A percentile compares a stretch with the other conserved stretches of the same genome.
These are phyloP conservation scores for Frankliniella intonsa DNA, from an alignment of 2,888 invertebrate species.

Conservation along the genomic window DNA sequence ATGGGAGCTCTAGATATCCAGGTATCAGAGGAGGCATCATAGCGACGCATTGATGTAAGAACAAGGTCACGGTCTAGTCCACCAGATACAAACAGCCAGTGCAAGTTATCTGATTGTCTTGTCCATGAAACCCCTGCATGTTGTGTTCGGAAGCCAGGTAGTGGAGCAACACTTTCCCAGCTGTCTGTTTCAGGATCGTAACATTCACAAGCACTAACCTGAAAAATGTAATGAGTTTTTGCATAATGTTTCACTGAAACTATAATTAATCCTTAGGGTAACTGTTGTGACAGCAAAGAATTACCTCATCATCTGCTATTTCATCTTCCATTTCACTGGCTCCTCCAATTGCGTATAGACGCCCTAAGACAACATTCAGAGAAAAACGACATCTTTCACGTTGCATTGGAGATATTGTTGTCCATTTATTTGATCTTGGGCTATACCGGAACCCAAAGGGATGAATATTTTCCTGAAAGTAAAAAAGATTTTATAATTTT, in stretches of 20 bases:
- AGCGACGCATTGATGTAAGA: slow-evolving; percentile 49
- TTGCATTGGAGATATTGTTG: slow-evolving; percentile 62
- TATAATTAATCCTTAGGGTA: background rate
- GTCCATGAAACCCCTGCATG: slow-evolving; percentile 53
- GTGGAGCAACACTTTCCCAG: slow-evolving; percentile 56
- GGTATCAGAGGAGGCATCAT: slow-evolving; percentile 50
- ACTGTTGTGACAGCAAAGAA: background rate
- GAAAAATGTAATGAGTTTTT: slow-evolving; percentile 34
- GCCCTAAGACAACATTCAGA: slow-evolving; percentile 53
- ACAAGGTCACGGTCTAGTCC: slow-evolving; percentile 55
- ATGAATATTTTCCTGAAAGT: slow-evolving; percentile 60
- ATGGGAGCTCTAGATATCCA: slow-evolving; percentile 56
- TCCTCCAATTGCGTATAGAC: slow-evolving; percentile 61
- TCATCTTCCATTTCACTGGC: slow-evolving; percentile 55
- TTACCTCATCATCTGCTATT: slow-evolving; percentile 46
- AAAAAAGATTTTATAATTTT: background rate
- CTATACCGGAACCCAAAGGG: slow-evolving; percentile 65
- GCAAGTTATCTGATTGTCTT: slow-evolving; percentile 36
- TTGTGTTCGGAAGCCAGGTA: slow-evolving; percentile 56
- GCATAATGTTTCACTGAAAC: background rate
- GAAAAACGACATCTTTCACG: slow-evolving; percentile 63
- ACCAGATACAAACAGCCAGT: slow-evolving; percentile 50
- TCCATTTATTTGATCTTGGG: slow-evolving; percentile 60
- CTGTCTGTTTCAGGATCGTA: slow-evolving; percentile 55
- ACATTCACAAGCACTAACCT: slow-evolving; percentile 52